phyloP scores from a whole-genome alignment of 2,888 invertebrate genomes.

The Nezara viridula region DNA sequence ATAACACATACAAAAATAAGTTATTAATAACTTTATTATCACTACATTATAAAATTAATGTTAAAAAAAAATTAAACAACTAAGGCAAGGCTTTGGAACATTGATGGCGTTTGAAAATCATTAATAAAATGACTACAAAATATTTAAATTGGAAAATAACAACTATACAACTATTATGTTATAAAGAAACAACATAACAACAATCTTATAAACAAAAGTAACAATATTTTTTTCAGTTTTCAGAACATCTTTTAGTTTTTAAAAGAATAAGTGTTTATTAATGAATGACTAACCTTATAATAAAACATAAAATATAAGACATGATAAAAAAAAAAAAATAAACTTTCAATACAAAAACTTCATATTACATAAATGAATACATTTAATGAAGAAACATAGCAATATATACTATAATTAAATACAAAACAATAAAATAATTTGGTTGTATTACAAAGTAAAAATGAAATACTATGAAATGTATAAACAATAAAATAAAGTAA shows the following conservation, averaged over 20 bases:
- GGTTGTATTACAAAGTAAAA: neutral
- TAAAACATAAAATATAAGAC: neutral
- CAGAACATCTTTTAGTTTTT: neutral
- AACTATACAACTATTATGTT: neutral
- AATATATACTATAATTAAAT: neutral
- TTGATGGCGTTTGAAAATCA: neutral
- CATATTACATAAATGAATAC: neutral
- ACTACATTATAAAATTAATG: neutral
- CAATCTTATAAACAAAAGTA: neutral
- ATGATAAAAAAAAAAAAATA: neutral
- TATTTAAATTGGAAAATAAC: neutral
- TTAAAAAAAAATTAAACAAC: neutral
- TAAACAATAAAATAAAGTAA: neutral
- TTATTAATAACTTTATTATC: neutral
- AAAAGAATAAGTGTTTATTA: neutral
- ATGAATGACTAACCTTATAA: neutral
- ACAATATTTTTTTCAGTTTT: neutral
- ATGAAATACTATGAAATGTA: neutral
- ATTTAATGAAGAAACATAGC: neutral
- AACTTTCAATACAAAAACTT: neutral
- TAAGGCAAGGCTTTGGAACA: neutral
- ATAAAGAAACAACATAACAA: neutral
- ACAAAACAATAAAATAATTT: neutral
- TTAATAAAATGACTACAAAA: neutral
- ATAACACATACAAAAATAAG: neutral